A percentile compares a stretch with the other conserved stretches of the same genome.
Conservation (phyloP, 2,797 vertebrate species). For the Peromyscus nudipes region DNA sequence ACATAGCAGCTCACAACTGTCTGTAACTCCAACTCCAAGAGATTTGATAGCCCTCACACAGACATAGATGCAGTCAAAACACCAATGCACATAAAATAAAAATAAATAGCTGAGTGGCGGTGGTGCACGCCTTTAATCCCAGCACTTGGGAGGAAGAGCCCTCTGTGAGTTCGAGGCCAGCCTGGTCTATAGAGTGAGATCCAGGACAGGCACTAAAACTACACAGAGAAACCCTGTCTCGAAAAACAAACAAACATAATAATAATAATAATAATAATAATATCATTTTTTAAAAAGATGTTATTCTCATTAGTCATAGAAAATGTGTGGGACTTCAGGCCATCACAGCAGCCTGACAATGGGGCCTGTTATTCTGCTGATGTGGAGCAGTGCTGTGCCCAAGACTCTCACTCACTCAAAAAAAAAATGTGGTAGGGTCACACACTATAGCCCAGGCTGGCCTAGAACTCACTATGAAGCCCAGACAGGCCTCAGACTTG, state of each 20-base stretch:
- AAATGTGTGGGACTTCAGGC: not conserved
- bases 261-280: too few relatives aligned
- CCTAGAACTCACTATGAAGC: not conserved
- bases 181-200: too few relatives aligned
- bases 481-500: not conserved
- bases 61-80: not conserved
- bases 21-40: not conserved
- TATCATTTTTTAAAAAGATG: not conserved
- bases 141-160: too few relatives aligned
- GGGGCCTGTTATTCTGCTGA: not conserved
- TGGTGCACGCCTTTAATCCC: too few relatives aligned
- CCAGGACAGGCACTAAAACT: too few relatives aligned
- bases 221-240: too few relatives aligned
- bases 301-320: not conserved
- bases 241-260: too few relatives aligned
- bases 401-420: not conserved
- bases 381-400: too few relatives aligned
- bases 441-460: not conserved
- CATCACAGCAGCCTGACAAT: not conserved
- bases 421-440: not conserved
- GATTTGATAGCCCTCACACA: not conserved
- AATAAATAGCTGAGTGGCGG: not conserved
- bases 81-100: not conserved
- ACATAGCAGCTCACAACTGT: not conserved
- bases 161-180: too few relatives aligned